Evolutionary conservation across 2,113 vertebrate species (phyloP).

Genomic region (Clarias magur): DNA sequence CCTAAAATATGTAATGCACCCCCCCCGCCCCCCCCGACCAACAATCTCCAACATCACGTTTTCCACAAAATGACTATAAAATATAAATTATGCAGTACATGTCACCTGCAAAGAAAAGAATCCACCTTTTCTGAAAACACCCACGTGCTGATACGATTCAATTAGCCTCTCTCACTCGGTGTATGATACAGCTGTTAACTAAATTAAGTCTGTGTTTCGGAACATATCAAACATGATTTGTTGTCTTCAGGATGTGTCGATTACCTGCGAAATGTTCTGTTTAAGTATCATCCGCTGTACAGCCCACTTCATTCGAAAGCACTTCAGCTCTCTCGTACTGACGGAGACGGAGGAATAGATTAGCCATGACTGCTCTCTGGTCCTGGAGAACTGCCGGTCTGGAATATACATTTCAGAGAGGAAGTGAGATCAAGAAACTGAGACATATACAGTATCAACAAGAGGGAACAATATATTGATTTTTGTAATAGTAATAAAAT

Average conservation of each 20-base stretch:
- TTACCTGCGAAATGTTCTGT: slow-evolving; percentile 17
- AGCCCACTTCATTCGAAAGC: slow-evolving; percentile 31
- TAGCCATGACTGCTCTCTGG: not conserved
- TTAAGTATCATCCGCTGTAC: slow-evolving; percentile 16
- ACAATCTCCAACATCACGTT: too few relatives aligned
- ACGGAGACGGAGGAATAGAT: not conserved
- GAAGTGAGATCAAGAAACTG: not conserved
- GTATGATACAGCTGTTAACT: not conserved
- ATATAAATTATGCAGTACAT: not conserved
- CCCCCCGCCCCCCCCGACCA: too few relatives aligned
- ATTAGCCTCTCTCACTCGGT: not conserved
- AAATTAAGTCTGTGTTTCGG: not conserved
- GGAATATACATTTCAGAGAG: not conserved
- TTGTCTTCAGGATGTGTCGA: slow-evolving; percentile 11
- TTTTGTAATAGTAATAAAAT: not conserved
- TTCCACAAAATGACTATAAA: not conserved
- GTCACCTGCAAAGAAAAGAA: not conserved
- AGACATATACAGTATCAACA: not conserved
- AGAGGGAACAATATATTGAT: not conserved
- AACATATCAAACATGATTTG: slow-evolving; percentile 8
- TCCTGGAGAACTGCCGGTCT: not conserved
- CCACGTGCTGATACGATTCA: not conserved
- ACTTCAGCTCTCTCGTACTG: not conserved
- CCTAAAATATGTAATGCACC: slow-evolving; percentile 13
- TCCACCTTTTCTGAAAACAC: not conserved